These are phyloP conservation scores for Lycodopsis pacificus DNA, from an alignment of 2,797 vertebrate genomes.

Conservation along the genomic window DNA sequence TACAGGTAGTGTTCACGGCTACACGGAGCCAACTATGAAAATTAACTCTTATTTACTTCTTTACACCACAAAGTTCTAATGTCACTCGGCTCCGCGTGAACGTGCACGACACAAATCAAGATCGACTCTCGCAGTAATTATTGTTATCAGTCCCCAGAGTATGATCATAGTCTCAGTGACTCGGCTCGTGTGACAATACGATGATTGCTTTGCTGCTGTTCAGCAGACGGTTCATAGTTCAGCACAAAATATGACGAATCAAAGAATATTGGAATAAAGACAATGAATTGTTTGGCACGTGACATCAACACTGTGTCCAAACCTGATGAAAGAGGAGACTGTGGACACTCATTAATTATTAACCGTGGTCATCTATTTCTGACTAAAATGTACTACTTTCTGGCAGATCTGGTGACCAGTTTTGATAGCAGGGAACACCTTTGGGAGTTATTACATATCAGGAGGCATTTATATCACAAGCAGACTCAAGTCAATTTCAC, in stretches of 20 bases:
- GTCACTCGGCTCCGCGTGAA: constrained; percentile 10
- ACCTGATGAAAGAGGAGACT: constrained; percentile 30
- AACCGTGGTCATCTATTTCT: constrained; percentile 50
- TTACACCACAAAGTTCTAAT: constrained; percentile 32
- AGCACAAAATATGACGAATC: constrained; percentile 45
- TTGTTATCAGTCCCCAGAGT: constrained; percentile 54
- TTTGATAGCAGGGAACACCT: constrained; percentile 34
- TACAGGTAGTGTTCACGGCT: constrained; percentile 36
- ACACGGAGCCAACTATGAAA: constrained; percentile 14
- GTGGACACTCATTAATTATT: constrained; percentile 55
- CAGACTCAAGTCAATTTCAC: constrained; percentile 35
- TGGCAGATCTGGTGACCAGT: constrained; percentile 35
- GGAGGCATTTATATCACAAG: constrained; percentile 40
- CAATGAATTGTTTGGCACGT: constrained; percentile 42
- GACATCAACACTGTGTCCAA: constrained; percentile 44
- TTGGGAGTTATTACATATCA: constrained; percentile 43
- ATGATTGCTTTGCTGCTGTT: constrained; percentile 47
- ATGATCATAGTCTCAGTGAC: constrained; percentile 49
- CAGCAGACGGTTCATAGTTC: constrained; percentile 40
- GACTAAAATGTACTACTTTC: constrained; percentile 49
- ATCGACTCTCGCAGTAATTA: constrained; percentile 56
- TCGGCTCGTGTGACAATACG: constrained; percentile 47
- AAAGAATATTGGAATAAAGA: constrained; percentile 28
- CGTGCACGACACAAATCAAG: constrained; percentile 18
- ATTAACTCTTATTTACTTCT: constrained; percentile 18